Evolutionary conservation across 2,888 invertebrate genomes (phyloP), one percentile per base, ranked within the genome.

Genomic region (Glyphotaelius pellucidus): DNA sequence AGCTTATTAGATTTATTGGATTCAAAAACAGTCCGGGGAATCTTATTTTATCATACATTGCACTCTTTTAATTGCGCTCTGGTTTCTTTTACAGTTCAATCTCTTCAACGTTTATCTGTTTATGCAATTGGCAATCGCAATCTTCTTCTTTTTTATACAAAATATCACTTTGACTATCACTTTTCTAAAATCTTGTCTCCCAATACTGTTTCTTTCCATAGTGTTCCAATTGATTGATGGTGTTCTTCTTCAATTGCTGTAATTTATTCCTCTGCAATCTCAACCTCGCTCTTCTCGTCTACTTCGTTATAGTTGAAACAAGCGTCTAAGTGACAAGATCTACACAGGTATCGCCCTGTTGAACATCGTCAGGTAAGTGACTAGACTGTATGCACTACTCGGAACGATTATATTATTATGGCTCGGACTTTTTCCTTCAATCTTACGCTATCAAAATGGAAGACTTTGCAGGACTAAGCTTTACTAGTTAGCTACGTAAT

Each of bases 381-480:
- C 11, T 84, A 15, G 85, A 38, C n/a, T 32, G 38, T n/a, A 30
- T 31, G 87, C 38, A 30, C n/a, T 30, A n/a, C 42, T 86, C 67
- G 67, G 32, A 52, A 87, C 52, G 15, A 67, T 32, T 67, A 67
- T 67, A 67, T 67, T 47, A 47, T 25, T 87, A 90, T 93, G 93
- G 93, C 93, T 93, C 93, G 93, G 93, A 93, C 85, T 79, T 83
- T 90, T 92, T 83, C 80, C 83, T 92, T 93, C 89, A 93, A 91
- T 91, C 92, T 92, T 93, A 93, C 92, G 90, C 92, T 93, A 93
- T 81, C 89, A 93, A 92, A 93, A 93, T 93, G 93, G 93, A 93
- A 93, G 93, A 93, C 93, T 92, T 92, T 67, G 86, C 93, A 90
- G 93, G 92, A 93, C 93, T 92, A 93, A 91, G 91, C 90, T 91